Base-by-base conservation (phyloP, 1,140 invertebrate genomes). In the Mercenaria mercenaria region DNA sequence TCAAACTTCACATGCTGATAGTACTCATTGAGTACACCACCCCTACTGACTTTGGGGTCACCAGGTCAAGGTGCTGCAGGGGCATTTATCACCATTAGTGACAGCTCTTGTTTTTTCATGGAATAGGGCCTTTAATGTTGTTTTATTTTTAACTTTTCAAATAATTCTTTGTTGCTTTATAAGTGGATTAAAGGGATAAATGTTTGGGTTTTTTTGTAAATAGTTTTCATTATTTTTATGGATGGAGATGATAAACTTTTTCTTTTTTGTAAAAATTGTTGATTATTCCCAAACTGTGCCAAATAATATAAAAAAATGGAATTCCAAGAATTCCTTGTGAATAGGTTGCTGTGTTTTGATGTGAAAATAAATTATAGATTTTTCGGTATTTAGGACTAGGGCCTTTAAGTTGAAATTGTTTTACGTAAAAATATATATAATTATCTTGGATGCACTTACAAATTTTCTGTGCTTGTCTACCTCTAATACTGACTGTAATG, bases 231-330 rank as follows among this genome's bases (percentile, higher is more conserved):
- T 50, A 26, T 15, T 76, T 76, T 76, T 50, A 29, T 50, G 43
- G 6, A 50, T 15, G 26, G 18, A 39, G 15, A 29, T 4, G 6
- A 64, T n/a, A 10, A 67, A 18, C 6, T 74, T 41, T 74, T 74
- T 6, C 39, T 3, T 50, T 52, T 37, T 79, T 52, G 29, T 52
- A 32, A 32, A 23, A n/a, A 29, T 50, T 79, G 43, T 52, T 79
- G 76, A 79, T 79, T 79, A 79, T 79, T 79, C 76, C 74, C 43
- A 79, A 52, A 23, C 29, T 79, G 76, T 79, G 76, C 76, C 76
- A 79, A 79, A 79, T 72, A 20, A 23, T 79, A 20, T 47, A 47
- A 47, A 47, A 47, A 59, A 41, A 79, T 3, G 23, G 47, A 37
- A 79, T 79, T 79, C 47, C 18, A 18, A 79, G 47, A 79, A 79